Evolutionary conservation across 2,797 vertebrate species (phyloP), one percentile per base, ranked within the genome.

Genomic region (Heteromormyrus szaboi): DNA sequence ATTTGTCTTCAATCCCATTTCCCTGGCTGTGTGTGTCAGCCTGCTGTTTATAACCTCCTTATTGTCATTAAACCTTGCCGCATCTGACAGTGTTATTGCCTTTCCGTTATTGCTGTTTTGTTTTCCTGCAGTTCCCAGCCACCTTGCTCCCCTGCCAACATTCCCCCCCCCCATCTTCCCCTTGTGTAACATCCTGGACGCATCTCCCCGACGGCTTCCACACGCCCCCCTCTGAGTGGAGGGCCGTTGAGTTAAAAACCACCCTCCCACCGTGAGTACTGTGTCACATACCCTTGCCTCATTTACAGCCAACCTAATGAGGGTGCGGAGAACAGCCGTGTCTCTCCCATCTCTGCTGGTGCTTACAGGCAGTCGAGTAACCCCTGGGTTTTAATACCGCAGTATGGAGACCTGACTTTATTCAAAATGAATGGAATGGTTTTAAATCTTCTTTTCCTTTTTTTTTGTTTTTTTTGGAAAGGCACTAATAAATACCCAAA

Each of bases 1-100:
- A 86, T 86, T 37, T 86, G 50, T 86, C 50, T n/a, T 86, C 48
- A 37, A 86, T 29, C 85, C 85, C 51, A 56, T 56, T 86, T 41
- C 25, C 33, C 85, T 17, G 33, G 11, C 53, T 54, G 53, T 56
- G 53, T 19, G 37, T 46, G 54, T 14, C 22, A 62, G 86, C 17
- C 72, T 7, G n/a, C 50, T 65, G 37, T 87, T 62, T 62, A 62
- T 65, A 65, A 62, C 25, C n/a, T 46, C 37, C 12, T 87, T 65
- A 87, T 46, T 87, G 56, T 87, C 29, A 65, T 87, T 87, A 86
- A 56, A 41, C 51, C n/a, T 33, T 25, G 37, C 33, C 3, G 22
- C 37, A 33, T 62, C 37, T 65, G 86, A 62, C 56, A 62, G 17
- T 46, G 22, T 87, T 62, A 87, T 87, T 62, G 86, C 85, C 50